A percentile compares a stretch with the other conserved stretches of the same genome.
Evolutionary conservation across 2,797 vertebrate genomes (phyloP).

Genomic region (Leucoraja ocellata): DNA sequence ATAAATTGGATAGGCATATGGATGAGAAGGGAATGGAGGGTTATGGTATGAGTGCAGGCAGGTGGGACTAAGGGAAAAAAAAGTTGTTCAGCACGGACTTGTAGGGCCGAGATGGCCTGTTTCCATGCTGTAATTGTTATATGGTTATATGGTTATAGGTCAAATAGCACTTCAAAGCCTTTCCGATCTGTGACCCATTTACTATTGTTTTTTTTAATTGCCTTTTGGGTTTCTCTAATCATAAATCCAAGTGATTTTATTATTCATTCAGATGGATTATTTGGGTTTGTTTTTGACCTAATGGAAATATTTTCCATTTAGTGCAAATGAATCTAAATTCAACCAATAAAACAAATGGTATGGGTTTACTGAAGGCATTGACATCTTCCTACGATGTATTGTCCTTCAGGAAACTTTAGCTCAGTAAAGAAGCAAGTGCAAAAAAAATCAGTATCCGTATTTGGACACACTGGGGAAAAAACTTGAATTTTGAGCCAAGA

Average conservation of each 20-base stretch:
- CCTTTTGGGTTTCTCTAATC: not conserved
- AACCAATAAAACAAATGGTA: not conserved
- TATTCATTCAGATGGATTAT: not conserved
- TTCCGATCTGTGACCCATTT: not conserved
- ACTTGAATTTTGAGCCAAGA: not conserved
- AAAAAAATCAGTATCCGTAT: not conserved
- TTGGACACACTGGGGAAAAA: not conserved
- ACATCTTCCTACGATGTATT: not conserved
- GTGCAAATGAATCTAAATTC: not conserved
- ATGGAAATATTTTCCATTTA: not conserved
- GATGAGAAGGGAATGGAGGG: too few relatives aligned
- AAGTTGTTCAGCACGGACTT: too few relatives aligned
- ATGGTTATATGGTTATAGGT: too few relatives aligned
- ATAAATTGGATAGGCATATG: too few relatives aligned
- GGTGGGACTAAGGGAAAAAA: too few relatives aligned
- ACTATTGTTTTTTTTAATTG: not conserved
- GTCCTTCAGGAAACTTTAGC: not conserved
- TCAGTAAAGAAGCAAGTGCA: not conserved
- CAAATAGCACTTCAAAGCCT: not conserved
- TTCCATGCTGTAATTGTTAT: too few relatives aligned
- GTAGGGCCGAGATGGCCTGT: too few relatives aligned
- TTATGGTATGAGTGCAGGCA: too few relatives aligned
- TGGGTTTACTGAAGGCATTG: not conserved
- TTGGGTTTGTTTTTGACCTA: not conserved
- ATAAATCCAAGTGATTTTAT: not conserved